These are phyloP conservation scores for Cheilinus undulatus DNA, from an alignment of 2,113 vertebrate genomes.

Conservation along the genomic window DNA sequence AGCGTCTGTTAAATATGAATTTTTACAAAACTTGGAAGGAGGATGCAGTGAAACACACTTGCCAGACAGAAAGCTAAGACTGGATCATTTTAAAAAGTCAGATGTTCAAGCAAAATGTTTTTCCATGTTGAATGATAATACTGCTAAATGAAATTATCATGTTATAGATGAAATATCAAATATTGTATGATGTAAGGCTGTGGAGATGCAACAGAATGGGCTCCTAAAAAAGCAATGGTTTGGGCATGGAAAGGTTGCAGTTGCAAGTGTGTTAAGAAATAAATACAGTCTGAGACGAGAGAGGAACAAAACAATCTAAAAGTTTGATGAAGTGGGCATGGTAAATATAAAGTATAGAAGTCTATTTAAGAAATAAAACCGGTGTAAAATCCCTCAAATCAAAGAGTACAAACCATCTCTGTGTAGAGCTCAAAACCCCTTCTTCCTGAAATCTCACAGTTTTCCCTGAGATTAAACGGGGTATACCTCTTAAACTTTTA, in stretches of 20 bases:
- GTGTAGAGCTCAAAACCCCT: neutral
- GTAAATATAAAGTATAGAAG: neutral
- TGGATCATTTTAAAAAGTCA: neutral
- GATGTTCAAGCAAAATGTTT: neutral
- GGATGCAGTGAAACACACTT: neutral
- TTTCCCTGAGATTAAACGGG: neutral
- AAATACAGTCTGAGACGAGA: neutral
- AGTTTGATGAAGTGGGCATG: neutral
- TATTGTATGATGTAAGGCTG: too few species aligned
- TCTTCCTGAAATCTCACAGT: neutral
- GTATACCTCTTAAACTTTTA: too few species aligned
- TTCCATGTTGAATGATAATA: neutral
- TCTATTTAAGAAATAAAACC: neutral
- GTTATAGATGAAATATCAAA: too few species aligned
- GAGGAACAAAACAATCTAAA: neutral
- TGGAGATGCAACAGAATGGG: too few species aligned
- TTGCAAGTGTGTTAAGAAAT: neutral
- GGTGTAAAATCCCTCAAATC: neutral
- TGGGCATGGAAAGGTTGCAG: too few species aligned
- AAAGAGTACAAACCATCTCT: too few species aligned
- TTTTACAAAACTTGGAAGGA: neutral
- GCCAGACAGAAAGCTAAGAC: neutral
- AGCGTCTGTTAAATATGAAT: slow-evolving; percentile 7
- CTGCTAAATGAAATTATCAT: too few species aligned
- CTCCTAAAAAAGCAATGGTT: too few species aligned